Percentiles rank a stretch among this genome's conserved stretches.
These are phyloP conservation scores for Morinoia aosen DNA, from an alignment of 2,888 invertebrate genomes.

Conservation along the genomic window DNA sequence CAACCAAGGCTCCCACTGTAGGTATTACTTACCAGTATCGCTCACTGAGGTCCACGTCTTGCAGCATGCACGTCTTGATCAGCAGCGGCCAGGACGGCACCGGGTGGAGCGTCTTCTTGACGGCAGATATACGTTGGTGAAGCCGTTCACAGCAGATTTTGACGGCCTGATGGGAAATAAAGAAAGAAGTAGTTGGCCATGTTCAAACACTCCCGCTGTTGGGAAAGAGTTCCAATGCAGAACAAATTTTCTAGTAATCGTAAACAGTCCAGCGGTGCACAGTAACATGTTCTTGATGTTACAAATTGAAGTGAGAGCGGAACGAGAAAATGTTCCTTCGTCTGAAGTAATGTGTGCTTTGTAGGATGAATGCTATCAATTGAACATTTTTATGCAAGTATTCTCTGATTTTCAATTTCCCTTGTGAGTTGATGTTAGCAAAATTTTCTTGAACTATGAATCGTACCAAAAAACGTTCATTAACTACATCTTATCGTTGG, in stretches of 20 bases:
- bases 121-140: conserved; percentile 38
- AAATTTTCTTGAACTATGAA: neutral
- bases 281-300: too few relatives aligned
- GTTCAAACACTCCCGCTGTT: neutral
- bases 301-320: neutral
- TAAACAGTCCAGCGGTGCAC: neutral
- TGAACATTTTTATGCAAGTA: neutral
- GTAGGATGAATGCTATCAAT: neutral
- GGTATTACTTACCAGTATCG: conserved; percentile 67
- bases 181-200: neutral
- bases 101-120: conserved; percentile 14
- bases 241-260: neutral
- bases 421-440: neutral
- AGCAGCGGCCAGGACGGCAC: conserved; percentile 70
- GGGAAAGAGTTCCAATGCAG: neutral
- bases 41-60: conserved; percentile 71
- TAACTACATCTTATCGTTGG: neutral
- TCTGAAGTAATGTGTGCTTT: neutral
- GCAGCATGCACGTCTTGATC: conserved; percentile 69
- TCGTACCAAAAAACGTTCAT: neutral
- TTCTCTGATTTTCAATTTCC: neutral
- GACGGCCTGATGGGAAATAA: conserved; percentile 38
- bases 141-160: conserved; percentile 59
- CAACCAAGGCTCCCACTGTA: neutral
- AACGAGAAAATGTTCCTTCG: neutral